A percentile compares a stretch with the other conserved stretches of the same genome.
phyloP scores from a whole-genome alignment of 2,888 invertebrate species.

The Congeria kusceri region DNA sequence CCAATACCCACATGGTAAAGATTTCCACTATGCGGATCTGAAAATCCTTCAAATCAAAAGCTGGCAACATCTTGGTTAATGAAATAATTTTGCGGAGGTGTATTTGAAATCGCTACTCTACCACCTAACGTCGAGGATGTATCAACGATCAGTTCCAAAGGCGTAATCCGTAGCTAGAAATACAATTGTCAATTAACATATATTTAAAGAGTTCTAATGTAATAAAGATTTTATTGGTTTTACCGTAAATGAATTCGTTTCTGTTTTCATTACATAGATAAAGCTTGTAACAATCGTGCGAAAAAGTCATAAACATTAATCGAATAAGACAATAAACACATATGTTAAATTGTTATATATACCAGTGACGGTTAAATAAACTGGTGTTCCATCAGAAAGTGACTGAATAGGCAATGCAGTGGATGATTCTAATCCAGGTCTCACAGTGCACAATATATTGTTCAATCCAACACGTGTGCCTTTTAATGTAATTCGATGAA shows the following conservation, averaged over 20 bases:
- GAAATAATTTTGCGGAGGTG: neutral
- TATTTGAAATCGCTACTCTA: neutral
- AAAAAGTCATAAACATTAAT: too few relatives aligned
- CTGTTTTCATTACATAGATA: too few relatives aligned
- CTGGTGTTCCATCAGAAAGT: neutral
- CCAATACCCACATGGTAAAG: slow-evolving; percentile 28
- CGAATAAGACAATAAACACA: too few relatives aligned
- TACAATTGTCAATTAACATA: too few relatives aligned
- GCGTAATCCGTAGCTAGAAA: slow-evolving; percentile 35
- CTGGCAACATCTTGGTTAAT: neutral
- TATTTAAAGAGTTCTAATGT: too few relatives aligned
- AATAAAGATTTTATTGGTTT: too few relatives aligned
- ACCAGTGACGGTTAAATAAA: neutral
- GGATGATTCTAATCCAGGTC: neutral
- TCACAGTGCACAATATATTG: too few relatives aligned
- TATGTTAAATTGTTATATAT: too few relatives aligned
- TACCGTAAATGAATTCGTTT: too few relatives aligned
- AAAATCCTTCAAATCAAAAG: slow-evolving; percentile 43
- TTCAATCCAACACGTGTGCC: too few relatives aligned
- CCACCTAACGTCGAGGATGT: neutral
- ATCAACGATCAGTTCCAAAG: neutral
- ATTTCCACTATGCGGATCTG: slow-evolving; percentile 59
- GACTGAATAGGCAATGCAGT: neutral
- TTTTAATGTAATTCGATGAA: too few relatives aligned
- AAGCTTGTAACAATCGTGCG: too few relatives aligned